Percentiles rank a stretch among this genome's conserved stretches.
phyloP scores from a whole-genome alignment of 2,797 vertebrate species.

The Neosilurus hyrtlii region DNA sequence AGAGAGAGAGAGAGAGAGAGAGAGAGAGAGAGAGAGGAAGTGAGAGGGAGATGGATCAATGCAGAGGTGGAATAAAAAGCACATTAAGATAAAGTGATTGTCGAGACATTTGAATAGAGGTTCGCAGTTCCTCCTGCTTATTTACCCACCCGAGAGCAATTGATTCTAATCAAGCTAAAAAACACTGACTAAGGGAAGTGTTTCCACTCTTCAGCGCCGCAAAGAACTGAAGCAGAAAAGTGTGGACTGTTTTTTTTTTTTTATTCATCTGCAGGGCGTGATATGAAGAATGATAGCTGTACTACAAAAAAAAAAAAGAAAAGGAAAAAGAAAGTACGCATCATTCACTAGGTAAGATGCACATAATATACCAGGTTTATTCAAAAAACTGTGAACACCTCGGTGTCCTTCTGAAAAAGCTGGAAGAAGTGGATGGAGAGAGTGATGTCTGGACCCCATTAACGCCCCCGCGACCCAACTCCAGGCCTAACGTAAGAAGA shows the following conservation, averaged over 20 bases:
- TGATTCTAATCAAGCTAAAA: slow-evolving; percentile 47
- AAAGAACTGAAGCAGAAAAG: slow-evolving; percentile 30
- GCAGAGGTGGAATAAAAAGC: slow-evolving; percentile 24
- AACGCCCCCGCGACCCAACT: too few species aligned
- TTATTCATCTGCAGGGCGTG: slow-evolving; percentile 44
- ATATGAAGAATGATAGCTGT: slow-evolving; percentile 35
- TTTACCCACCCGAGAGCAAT: slow-evolving; percentile 49
- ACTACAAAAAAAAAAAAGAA: not conserved
- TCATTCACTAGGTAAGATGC: not conserved
- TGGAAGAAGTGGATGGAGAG: too few species aligned
- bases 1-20: slow-evolving; percentile 9
- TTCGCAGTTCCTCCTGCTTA: slow-evolving; percentile 35
- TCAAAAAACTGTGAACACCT: too few species aligned
- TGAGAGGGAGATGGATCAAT: not conserved
- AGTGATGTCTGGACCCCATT: too few species aligned
- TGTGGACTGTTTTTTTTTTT: slow-evolving; percentile 19
- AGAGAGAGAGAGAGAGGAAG: slow-evolving; percentile 15
- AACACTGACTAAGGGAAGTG: slow-evolving; percentile 42
- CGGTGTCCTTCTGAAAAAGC: too few species aligned
- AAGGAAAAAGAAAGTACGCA: not conserved
- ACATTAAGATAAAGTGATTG: slow-evolving; percentile 52
- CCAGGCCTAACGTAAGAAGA: too few species aligned
- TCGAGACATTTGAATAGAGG: slow-evolving; percentile 29
- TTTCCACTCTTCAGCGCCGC: slow-evolving; percentile 13
- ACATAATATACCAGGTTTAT: not conserved